Percentiles rank a stretch among this genome's conserved stretches.
Evolutionary conservation across 2,888 invertebrate genomes (phyloP).

Genomic region (Morpho helenor): DNA sequence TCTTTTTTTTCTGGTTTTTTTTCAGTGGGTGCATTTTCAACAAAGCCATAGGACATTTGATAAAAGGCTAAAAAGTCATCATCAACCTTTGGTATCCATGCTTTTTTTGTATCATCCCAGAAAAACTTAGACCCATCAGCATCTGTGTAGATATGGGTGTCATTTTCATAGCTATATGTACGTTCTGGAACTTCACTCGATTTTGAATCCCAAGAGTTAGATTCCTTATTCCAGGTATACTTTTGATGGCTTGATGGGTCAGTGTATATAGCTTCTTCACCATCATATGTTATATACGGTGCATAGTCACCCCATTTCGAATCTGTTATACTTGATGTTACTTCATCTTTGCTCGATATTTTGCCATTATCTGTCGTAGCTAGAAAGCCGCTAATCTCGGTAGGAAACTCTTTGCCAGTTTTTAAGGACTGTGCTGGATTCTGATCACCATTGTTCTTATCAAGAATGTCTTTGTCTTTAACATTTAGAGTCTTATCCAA

Average conservation of each 20-base stretch:
- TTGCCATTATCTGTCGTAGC: neutral
- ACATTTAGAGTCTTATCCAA: too few species aligned
- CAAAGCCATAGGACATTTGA: conserved; percentile 96
- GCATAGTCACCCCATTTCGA: conserved; percentile 64
- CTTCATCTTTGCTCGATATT: neutral
- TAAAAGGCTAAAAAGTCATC: conserved; percentile 97
- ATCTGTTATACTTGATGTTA: conserved; percentile 10
- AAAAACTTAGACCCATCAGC: conserved; percentile 93
- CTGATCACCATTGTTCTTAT: neutral
- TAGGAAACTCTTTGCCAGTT: neutral
- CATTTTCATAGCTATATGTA: conserved; percentile 85
- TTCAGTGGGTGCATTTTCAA: conserved; percentile 76
- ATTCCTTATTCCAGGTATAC: conserved; percentile 81
- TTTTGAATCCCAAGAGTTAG: conserved; percentile 66
- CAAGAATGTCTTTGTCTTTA: neutral
- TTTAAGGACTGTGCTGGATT: neutral
- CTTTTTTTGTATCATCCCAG: conserved; percentile 94
- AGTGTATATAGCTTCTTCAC: conserved; percentile 85
- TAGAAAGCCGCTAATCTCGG: too few species aligned
- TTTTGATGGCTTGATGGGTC: conserved; percentile 84
- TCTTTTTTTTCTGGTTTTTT: conserved; percentile 49
- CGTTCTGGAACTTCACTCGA: conserved; percentile 49
- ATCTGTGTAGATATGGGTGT: conserved; percentile 89
- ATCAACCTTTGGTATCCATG: conserved; percentile 98
- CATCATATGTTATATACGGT: conserved; percentile 84